A percentile compares a stretch with the other conserved stretches of the same genome.
These are phyloP conservation scores for Pristionchus arcanus DNA, from an alignment of 2,888 invertebrate species.

Conservation along the genomic window DNA sequence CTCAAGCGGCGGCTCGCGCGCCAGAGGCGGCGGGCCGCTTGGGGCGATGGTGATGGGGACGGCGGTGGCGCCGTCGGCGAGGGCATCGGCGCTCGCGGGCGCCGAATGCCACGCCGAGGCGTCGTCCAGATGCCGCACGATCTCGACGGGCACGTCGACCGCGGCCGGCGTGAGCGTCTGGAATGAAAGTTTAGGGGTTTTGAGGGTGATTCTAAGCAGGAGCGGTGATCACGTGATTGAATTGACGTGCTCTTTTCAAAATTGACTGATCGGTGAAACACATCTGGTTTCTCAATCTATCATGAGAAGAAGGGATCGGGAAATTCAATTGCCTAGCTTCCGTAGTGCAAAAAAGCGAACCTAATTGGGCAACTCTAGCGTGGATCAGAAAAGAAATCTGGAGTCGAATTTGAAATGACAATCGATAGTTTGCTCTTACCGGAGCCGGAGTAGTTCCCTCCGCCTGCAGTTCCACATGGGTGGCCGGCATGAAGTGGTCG, in stretches of 20 bases:
- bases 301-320: not conserved
- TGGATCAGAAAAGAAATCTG: no score
- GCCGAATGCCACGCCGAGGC: not conserved
- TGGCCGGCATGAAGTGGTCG: not conserved
- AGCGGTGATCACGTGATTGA: no score
- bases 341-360: no score
- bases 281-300: not conserved
- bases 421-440: no score
- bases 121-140: conserved; percentile 26
- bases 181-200: no score
- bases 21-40: conserved; percentile 12
- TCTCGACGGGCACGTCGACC: conserved; percentile 34
- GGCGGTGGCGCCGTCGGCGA: not conserved
- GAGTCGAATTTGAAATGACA: no score
- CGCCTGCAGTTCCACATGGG: not conserved
- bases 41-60: not conserved
- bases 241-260: no score
- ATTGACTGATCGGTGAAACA: not conserved
- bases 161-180: conserved; percentile 25
- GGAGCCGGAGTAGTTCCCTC: not conserved
- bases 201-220: no score
- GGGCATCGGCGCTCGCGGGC: not conserved
- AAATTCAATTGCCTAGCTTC: not conserved
- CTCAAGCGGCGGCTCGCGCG: conserved; percentile 14
- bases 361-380: no score